A percentile compares a stretch with the other conserved stretches of the same genome.
Evolutionary conservation across 2,797 vertebrate species (phyloP).

Genomic region (Mionectes olivaceus): DNA sequence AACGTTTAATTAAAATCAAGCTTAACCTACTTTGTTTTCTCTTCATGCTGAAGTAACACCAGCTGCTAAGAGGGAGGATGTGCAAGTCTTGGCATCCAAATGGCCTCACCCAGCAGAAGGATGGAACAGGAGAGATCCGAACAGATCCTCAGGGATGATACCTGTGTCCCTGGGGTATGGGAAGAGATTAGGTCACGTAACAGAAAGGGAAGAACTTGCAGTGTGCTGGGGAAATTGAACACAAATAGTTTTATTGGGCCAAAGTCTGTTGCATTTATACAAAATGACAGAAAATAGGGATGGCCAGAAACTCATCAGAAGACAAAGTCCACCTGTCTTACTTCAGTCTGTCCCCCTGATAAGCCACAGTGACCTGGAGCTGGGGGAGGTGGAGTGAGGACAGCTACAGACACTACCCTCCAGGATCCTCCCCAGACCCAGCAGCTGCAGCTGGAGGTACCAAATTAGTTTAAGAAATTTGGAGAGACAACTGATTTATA

Average conservation of each 20-base stretch:
- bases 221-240: background rate
- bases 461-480: background rate
- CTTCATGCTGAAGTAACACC: background rate
- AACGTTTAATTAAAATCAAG: slow-evolving; percentile 63
- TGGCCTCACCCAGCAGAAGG: background rate
- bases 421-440: background rate
- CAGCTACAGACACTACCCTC: background rate
- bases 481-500: background rate
- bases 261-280: background rate
- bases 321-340: background rate
- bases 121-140: background rate
- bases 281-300: background rate
- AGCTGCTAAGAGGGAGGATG: background rate
- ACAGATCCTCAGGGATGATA: background rate
- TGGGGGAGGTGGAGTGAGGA: background rate
- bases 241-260: rapidly evolving
- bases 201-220: background rate
- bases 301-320: background rate
- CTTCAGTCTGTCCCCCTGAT: background rate
- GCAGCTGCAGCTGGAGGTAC: background rate
- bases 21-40: slow-evolving; percentile 28
- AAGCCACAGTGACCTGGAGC: background rate
- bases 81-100: slow-evolving; percentile 3
- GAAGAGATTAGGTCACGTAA: background rate
- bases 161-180: background rate